These are phyloP conservation scores for Myiagra hebetior DNA, from an alignment of 2,113 vertebrate species.

Conservation along the genomic window DNA sequence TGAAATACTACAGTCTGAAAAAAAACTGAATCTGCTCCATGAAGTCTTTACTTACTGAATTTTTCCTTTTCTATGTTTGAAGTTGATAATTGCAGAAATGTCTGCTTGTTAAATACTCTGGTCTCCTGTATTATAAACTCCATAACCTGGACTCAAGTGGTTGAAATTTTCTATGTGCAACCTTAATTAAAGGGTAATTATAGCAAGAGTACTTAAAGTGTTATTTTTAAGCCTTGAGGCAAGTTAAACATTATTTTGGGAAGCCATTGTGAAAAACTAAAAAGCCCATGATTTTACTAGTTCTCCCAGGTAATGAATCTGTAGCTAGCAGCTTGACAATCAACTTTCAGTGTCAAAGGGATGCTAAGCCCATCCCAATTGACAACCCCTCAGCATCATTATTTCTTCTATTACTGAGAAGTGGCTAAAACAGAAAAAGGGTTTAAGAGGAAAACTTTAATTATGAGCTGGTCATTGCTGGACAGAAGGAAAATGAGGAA, in stretches of 20 bases:
- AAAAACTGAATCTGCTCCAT: not conserved
- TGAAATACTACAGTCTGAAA: conserved; percentile 2
- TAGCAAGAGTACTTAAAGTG: not conserved
- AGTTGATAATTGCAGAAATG: not conserved
- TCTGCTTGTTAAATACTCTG: not conserved
- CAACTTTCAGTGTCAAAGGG: not conserved
- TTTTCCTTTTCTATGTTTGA: not conserved
- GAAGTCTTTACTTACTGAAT: rapidly evolving
- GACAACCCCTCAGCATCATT: not conserved
- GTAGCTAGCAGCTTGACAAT: not conserved
- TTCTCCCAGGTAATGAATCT: not conserved
- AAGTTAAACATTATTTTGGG: not conserved
- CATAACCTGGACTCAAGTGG: not conserved
- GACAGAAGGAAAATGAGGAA: not conserved
- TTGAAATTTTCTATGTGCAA: not conserved
- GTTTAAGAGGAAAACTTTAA: not conserved
- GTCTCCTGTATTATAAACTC: not conserved
- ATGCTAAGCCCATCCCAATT: not conserved
- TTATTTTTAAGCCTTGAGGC: not conserved
- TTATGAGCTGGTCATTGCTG: not conserved
- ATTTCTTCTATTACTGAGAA: not conserved
- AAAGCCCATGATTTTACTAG: not conserved
- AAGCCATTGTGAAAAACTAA: not conserved
- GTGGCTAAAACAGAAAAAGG: not conserved
- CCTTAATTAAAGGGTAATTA: not conserved